A percentile compares a stretch with the other conserved stretches of the same genome.
These are phyloP conservation scores for Philaenus spumarius DNA, from an alignment of 1,140 invertebrate species.

Conservation along the genomic window DNA sequence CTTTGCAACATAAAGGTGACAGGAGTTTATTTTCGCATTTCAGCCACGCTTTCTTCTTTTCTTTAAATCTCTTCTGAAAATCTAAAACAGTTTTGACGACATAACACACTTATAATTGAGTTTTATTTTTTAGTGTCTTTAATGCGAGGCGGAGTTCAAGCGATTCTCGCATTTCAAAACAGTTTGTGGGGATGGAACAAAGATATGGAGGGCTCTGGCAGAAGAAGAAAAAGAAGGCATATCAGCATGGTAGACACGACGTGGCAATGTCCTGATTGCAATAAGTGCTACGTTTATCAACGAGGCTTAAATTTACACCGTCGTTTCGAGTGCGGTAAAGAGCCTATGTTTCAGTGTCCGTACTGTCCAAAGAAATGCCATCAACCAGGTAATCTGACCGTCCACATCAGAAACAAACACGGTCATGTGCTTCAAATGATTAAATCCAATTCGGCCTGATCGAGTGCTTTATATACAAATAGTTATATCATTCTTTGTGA, in stretches of 20 bases:
- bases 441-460: background rate
- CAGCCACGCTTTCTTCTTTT: too few relatives aligned
- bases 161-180: background rate
- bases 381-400: conserved; percentile 14
- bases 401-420: conserved; percentile 35
- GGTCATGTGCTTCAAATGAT: conserved; percentile 12
- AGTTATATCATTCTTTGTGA: too few relatives aligned
- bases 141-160: background rate
- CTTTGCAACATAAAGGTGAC: too few relatives aligned
- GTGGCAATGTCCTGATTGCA: conserved; percentile 22
- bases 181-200: conserved; percentile 11
- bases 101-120: too few relatives aligned
- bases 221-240: background rate
- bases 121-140: too few relatives aligned
- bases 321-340: conserved; percentile 29
- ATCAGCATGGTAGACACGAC: conserved; percentile 13
- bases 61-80: too few relatives aligned
- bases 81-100: too few relatives aligned
- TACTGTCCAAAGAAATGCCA: conserved; percentile 29
- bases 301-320: conserved; percentile 19
- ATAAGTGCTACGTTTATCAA: conserved; percentile 14
- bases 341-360: conserved; percentile 35
- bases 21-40: too few relatives aligned
- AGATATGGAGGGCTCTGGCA: background rate
- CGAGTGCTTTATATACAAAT: too few relatives aligned